These are phyloP conservation scores for Hymenochirus boettgeri DNA, from an alignment of 2,113 vertebrate genomes.

Conservation along the genomic window DNA sequence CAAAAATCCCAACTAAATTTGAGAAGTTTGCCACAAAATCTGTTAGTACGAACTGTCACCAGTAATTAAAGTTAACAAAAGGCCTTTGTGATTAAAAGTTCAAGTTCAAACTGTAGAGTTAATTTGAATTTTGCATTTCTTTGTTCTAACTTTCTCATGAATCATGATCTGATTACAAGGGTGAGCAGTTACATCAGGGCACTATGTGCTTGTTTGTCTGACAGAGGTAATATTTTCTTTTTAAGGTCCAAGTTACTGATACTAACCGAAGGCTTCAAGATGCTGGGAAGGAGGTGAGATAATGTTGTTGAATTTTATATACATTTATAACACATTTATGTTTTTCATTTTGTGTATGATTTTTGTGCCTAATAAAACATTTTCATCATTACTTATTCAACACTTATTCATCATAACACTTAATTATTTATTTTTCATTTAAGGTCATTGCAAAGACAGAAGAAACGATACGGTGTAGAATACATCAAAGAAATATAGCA, in stretches of 20 bases:
- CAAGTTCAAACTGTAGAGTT: slow-evolving; percentile 90
- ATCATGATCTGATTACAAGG: slow-evolving; percentile 96
- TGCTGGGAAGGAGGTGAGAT: slow-evolving; percentile 90
- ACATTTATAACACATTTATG: too few species aligned
- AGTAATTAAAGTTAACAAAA: slow-evolving; percentile 89
- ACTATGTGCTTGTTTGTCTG: slow-evolving; percentile 70
- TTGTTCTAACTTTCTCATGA: slow-evolving; percentile 89
- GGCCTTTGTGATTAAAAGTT: slow-evolving; percentile 78
- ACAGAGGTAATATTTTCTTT: slow-evolving; percentile 73
- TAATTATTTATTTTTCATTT: slow-evolving; percentile 53
- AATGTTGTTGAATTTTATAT: too few species aligned
- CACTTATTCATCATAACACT: background rate
- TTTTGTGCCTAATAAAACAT: background rate
- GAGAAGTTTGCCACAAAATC: slow-evolving; percentile 98
- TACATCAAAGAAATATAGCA: slow-evolving; percentile 94
- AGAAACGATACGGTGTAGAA: slow-evolving; percentile 88
- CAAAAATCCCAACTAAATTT: slow-evolving; percentile 93
- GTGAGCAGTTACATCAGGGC: slow-evolving; percentile 81
- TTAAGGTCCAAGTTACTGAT: slow-evolving; percentile 95
- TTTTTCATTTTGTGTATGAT: too few species aligned
- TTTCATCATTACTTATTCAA: background rate
- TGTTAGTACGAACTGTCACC: slow-evolving; percentile 96
- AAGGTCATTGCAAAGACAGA: slow-evolving; percentile 92
- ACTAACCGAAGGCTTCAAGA: slow-evolving; percentile 95
- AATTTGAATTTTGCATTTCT: slow-evolving; percentile 87